These are phyloP conservation scores for Pseudochirops cupreus DNA, from an alignment of 2,797 vertebrate genomes.

Conservation along the genomic window DNA sequence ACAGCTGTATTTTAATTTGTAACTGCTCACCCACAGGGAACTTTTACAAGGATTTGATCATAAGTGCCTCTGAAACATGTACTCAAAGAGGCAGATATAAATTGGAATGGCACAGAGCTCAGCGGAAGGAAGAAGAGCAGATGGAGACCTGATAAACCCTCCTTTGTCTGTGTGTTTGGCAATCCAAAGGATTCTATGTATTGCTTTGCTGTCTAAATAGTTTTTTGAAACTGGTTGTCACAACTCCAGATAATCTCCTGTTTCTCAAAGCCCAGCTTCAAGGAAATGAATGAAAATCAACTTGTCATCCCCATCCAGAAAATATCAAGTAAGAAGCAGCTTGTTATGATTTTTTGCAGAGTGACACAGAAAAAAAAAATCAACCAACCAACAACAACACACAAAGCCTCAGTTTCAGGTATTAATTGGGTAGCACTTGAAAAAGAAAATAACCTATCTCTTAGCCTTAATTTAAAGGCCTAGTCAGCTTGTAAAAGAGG, in stretches of 20 bases:
- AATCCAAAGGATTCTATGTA: slow-evolving; percentile 17
- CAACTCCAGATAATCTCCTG: background rate
- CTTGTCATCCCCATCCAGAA: slow-evolving; percentile 38
- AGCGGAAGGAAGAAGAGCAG: background rate
- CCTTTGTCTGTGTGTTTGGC: background rate
- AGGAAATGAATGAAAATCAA: slow-evolving; percentile 46
- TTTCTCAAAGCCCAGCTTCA: slow-evolving; percentile 1
- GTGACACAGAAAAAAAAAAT: slow-evolving; percentile 17
- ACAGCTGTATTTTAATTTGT: background rate
- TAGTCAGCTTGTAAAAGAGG: background rate
- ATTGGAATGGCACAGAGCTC: background rate
- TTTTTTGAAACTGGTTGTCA: slow-evolving; percentile 57
- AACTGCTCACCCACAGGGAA: background rate
- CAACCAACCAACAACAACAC: slow-evolving; percentile 30
- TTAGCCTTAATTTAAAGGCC: slow-evolving; percentile 18
- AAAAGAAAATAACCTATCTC: background rate
- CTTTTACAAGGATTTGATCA: slow-evolving; percentile 19
- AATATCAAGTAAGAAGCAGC: slow-evolving; percentile 31
- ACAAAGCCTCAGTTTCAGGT: background rate
- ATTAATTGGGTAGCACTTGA: background rate
- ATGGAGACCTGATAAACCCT: background rate
- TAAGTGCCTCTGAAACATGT: slow-evolving; percentile 38
- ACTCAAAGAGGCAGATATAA: slow-evolving; percentile 21
- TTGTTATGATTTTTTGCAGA: slow-evolving; percentile 45
- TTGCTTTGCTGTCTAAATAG: slow-evolving; percentile 25